Evolutionary conservation across 2,113 vertebrate species (phyloP), one percentile per base, ranked within the genome.

Genomic region (Calonectris borealis): DNA sequence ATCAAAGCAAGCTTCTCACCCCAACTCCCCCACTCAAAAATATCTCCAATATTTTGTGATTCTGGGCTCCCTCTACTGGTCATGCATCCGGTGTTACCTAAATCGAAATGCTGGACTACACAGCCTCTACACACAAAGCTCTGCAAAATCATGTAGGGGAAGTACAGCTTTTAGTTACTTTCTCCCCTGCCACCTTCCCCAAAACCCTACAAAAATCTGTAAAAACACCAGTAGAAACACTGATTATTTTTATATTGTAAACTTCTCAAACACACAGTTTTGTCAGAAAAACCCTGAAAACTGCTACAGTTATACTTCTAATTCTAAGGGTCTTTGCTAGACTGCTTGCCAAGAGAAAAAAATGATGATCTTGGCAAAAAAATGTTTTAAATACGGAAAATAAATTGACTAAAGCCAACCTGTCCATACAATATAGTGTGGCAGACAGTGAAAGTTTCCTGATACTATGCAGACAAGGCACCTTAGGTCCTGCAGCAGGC

Each of bases 31-130:
- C 51, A 86, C 17, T 2, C 73, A 73, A 78, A 93, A 93, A 13
- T 2, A 27, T 44, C 55, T 55, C 57, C 85, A 86, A 34, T 13
- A 95, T 97, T 94, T 76, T 68, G 81, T 76, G 83, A 95, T 44
- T 95, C 83, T 97, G 71, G 78, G 94, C 96, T 97, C 96, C 95
- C 95, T 96, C 97, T 97, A 57, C 95, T 96, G 96, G 94, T 40
- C 87, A 82, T 3, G 42, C 42, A 92, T 83, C 34, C 49, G 8
- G n/a, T 8, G 72, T 24, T n/a, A 42, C 22, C 72, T 42, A 49
- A 78, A 61, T 17, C 1, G 16, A 65, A 88, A 69, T 13, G 34
- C n/a, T 9, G 17, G 46, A 26, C 46, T 44, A 34, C 20, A 36
- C 3, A n/a, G 29, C 11, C 40, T 60, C 13, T 18, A 64, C 40